Percentiles rank a stretch among this genome's conserved stretches.
phyloP scores from a whole-genome alignment of 2,888 invertebrate genomes.

The Apoderus coryli region DNA sequence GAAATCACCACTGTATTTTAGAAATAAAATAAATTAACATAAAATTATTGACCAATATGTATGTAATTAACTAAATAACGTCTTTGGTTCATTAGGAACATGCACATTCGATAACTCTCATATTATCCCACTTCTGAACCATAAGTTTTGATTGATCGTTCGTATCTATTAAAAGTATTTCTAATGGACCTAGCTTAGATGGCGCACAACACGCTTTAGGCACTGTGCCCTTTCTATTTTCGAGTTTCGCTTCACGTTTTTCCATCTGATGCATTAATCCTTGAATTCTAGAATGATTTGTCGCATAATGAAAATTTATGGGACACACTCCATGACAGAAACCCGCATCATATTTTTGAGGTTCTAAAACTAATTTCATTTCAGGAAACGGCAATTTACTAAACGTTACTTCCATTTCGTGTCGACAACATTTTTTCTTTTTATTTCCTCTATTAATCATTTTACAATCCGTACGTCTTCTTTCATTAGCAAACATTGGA shows the following conservation, averaged over 20 bases:
- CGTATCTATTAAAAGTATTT: slow-evolving; percentile 51
- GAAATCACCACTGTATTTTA: too few species aligned
- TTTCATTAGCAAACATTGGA: slow-evolving; percentile 25
- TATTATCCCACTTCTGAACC: slow-evolving; percentile 54
- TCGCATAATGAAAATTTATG: slow-evolving; percentile 50
- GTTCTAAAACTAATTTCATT: slow-evolving; percentile 47
- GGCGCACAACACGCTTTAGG: slow-evolving; percentile 57
- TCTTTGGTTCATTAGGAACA: slow-evolving; percentile 39
- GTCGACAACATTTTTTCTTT: slow-evolving; percentile 47
- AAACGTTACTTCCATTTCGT: slow-evolving; percentile 49
- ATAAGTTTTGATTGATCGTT: slow-evolving; percentile 44
- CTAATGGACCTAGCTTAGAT: slow-evolving; percentile 46
- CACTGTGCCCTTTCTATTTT: slow-evolving; percentile 21
- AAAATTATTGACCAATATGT: too few species aligned
- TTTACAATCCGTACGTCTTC: slow-evolving; percentile 38
- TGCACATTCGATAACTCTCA: slow-evolving; percentile 56
- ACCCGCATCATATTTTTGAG: slow-evolving; percentile 55
- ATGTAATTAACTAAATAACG: too few species aligned
- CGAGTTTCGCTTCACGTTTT: slow-evolving; percentile 30
- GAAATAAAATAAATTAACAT: too few species aligned
- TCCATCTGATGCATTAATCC: slow-evolving; percentile 50
- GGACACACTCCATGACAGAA: slow-evolving; percentile 57
- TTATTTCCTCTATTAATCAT: slow-evolving; percentile 34
- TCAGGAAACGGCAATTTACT: slow-evolving; percentile 40
- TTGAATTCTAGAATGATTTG: slow-evolving; percentile 55